phyloP scores from a whole-genome alignment of 2,797 vertebrate genomes.

The Schizopygopsis pylzovi region DNA sequence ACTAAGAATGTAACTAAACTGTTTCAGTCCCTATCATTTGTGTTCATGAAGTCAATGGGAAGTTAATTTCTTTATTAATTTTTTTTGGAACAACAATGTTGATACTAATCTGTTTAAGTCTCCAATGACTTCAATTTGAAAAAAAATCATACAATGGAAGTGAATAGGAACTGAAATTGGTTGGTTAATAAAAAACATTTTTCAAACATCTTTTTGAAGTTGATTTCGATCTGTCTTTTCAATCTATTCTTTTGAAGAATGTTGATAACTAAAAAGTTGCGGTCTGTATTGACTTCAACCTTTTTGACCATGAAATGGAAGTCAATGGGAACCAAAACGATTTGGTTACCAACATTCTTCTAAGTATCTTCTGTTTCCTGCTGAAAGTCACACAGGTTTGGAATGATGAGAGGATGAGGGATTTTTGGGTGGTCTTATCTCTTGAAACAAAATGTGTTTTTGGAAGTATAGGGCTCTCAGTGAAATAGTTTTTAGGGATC shows the following conservation, averaged over 20 bases:
- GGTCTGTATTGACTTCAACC: background rate
- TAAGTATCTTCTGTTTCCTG: background rate
- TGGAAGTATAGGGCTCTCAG: background rate
- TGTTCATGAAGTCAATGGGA: background rate
- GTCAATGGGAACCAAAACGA: background rate
- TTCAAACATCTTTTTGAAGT: background rate
- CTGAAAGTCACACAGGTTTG: background rate
- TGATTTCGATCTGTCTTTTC: background rate
- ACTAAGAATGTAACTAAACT: background rate
- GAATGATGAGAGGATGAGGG: background rate
- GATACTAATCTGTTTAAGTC: background rate
- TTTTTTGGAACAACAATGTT: background rate
- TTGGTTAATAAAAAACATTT: background rate
- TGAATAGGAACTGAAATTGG: background rate
- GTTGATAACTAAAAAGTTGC: background rate
- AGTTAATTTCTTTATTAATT: background rate
- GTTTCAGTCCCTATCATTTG: background rate
- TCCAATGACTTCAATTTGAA: background rate
- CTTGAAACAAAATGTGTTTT: slow-evolving; percentile 52
- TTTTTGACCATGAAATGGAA: background rate
- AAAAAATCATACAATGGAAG: background rate
- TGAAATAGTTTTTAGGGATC: slow-evolving; percentile 22
- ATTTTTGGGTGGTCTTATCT: background rate
- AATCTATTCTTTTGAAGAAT: background rate
- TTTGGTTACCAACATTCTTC: background rate